A percentile compares a stretch with the other conserved stretches of the same genome.
phyloP scores from a whole-genome alignment of 2,113 vertebrate species.

The Lophotis ruficrista region DNA sequence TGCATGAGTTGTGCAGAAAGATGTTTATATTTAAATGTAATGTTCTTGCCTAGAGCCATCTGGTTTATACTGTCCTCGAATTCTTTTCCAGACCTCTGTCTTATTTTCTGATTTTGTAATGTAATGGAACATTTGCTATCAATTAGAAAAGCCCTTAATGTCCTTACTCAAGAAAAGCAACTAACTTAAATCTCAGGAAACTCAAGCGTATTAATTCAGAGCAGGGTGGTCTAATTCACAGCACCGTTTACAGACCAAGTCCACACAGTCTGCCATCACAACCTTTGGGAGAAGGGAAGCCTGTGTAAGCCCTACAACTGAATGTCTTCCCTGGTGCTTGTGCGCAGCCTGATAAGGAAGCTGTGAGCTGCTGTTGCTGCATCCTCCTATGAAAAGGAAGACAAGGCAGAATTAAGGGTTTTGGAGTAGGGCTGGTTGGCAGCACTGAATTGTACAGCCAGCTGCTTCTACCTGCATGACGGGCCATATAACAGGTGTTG shows the following conservation, averaged over 20 bases:
- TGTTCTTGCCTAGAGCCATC: not conserved
- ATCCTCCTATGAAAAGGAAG: fast-evolving
- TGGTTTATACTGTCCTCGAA: slow-evolving; percentile 3
- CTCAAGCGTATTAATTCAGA: not conserved
- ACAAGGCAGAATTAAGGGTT: not conserved
- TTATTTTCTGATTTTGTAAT: slow-evolving; percentile 14
- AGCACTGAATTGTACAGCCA: not conserved
- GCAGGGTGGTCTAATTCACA: not conserved
- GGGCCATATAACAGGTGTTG: not conserved
- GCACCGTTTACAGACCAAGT: not conserved
- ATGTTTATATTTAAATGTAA: slow-evolving; percentile 25
- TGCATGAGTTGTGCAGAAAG: not conserved
- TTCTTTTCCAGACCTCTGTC: slow-evolving; percentile 8
- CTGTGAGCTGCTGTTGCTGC: not conserved
- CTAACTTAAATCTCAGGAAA: slow-evolving; percentile 10
- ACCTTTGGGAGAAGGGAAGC: not conserved
- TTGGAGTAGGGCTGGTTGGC: not conserved
- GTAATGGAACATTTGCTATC: slow-evolving; percentile 20
- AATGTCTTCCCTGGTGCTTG: not conserved
- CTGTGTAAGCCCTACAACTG: not conserved
- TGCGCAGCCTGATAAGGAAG: not conserved
- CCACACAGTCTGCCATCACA: not conserved
- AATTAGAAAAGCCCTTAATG: slow-evolving; percentile 6
- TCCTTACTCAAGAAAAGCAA: not conserved
- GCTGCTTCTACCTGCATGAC: not conserved